These are phyloP conservation scores for Bombus polaris DNA, from an alignment of 1,140 invertebrate species.

Conservation along the genomic window DNA sequence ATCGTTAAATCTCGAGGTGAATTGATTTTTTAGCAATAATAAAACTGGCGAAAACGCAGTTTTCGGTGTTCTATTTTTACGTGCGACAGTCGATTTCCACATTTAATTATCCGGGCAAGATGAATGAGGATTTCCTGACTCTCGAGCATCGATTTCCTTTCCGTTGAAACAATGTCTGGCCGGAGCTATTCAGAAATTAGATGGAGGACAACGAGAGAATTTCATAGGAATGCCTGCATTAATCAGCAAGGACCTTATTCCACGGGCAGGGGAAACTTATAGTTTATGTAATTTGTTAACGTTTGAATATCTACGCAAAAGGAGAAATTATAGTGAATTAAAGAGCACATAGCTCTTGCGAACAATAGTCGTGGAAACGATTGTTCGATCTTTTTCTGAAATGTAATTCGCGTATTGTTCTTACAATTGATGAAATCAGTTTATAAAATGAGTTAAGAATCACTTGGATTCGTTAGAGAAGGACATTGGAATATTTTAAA, in stretches of 20 bases:
- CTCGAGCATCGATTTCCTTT: slow-evolving; percentile 57
- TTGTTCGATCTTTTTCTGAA: background rate
- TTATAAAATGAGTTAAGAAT: background rate
- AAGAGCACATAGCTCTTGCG: background rate
- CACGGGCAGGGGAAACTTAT: background rate
- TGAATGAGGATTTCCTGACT: slow-evolving; percentile 28
- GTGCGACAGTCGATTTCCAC: slow-evolving; percentile 1
- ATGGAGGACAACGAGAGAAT: slow-evolving; percentile 38
- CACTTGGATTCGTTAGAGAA: background rate
- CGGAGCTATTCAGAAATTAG: slow-evolving; percentile 35
- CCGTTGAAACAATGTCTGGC: slow-evolving; percentile 42
- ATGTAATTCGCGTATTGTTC: background rate
- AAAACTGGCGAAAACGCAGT: no score
- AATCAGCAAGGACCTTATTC: slow-evolving; percentile 34
- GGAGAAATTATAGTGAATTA: slow-evolving; percentile 32
- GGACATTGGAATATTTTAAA: background rate
- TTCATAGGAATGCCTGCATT: slow-evolving; percentile 47
- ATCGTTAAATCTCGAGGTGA: background rate
- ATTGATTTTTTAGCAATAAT: background rate
- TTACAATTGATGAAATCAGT: no score
- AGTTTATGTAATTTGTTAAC: slow-evolving; percentile 37
- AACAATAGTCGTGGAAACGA: background rate
- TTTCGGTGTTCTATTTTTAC: background rate
- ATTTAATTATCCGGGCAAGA: slow-evolving; percentile 49
- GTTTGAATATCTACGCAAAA: background rate